Percentiles rank a stretch among this genome's conserved stretches.
Conservation (phyloP, 2,797 vertebrate genomes). For the Monodelphis domestica region DNA sequence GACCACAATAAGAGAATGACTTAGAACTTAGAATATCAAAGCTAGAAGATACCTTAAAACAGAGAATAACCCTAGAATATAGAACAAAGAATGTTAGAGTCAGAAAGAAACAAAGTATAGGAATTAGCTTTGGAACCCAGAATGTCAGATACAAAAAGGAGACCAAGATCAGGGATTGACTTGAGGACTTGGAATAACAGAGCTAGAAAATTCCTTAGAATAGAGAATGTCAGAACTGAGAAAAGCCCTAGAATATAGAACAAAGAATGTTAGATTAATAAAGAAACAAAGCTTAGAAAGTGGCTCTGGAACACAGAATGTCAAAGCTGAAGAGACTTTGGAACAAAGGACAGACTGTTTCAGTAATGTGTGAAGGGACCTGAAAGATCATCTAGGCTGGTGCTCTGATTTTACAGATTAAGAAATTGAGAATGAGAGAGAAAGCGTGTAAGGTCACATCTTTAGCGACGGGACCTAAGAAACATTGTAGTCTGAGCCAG, state of each 20-base stretch:
- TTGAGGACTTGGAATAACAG: not conserved
- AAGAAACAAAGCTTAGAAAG: not conserved
- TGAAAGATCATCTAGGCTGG: not conserved
- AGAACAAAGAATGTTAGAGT: not conserved
- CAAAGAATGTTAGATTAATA: not conserved
- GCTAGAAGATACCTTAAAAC: not conserved
- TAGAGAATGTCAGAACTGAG: too few relatives aligned
- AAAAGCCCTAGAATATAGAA: not conserved
- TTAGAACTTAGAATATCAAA: not conserved
- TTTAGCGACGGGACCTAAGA: not conserved
- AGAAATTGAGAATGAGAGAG: not conserved
- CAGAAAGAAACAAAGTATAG: not conserved
- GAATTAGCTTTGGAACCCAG: not conserved
- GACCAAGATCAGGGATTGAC: not conserved
- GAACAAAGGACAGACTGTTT: not conserved
- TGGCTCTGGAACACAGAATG: not conserved
- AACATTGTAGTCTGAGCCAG: not conserved
- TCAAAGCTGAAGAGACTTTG: not conserved
- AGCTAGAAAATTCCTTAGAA: not conserved
- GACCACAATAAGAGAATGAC: not conserved
- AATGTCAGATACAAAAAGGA: not conserved
- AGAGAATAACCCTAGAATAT: not conserved
- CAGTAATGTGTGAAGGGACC: not conserved
- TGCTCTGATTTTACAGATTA: not conserved
- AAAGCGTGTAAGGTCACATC: not conserved